Conservation (phyloP, 2,113 vertebrate species). For the Chaetodon auriga region DNA sequence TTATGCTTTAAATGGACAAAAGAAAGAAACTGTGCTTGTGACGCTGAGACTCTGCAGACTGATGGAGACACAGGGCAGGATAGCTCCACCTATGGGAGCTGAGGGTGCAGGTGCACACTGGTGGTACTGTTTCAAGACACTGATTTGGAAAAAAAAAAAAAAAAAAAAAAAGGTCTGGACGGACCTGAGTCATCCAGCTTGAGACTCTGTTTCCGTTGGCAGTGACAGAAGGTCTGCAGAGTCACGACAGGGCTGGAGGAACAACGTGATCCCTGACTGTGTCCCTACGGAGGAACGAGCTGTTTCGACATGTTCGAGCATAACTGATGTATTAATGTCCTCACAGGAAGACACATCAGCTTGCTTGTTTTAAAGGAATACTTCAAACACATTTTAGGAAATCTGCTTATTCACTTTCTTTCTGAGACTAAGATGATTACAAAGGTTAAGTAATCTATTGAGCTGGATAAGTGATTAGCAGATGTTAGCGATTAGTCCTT, state of each 20-base stretch:
- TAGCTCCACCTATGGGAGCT: background rate
- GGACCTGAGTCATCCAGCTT: constrained; percentile 14
- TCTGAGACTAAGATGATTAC: too few species aligned
- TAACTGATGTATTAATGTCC: too few species aligned
- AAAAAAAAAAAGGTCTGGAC: background rate
- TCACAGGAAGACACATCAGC: too few species aligned
- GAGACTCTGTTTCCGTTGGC: constrained; percentile 39
- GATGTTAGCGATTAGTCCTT: too few species aligned
- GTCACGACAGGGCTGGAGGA: background rate
- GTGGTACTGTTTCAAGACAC: background rate
- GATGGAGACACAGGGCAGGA: too few species aligned
- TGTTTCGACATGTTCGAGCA: too few species aligned
- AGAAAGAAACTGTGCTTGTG: background rate
- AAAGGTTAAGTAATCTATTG: too few species aligned
- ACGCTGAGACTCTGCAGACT: background rate
- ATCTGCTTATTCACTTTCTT: background rate
- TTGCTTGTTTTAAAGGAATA: background rate
- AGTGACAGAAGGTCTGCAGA: background rate
- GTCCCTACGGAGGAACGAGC: background rate
- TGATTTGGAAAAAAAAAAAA: constrained; percentile 1
- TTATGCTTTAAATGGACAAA: background rate
- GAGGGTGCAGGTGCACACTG: background rate
- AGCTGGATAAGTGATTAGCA: too few species aligned
- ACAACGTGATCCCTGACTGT: background rate
- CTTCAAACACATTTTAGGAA: background rate